Base-by-base conservation (phyloP, 2,797 vertebrate genomes). In the Steatocranus sp. region DNA sequence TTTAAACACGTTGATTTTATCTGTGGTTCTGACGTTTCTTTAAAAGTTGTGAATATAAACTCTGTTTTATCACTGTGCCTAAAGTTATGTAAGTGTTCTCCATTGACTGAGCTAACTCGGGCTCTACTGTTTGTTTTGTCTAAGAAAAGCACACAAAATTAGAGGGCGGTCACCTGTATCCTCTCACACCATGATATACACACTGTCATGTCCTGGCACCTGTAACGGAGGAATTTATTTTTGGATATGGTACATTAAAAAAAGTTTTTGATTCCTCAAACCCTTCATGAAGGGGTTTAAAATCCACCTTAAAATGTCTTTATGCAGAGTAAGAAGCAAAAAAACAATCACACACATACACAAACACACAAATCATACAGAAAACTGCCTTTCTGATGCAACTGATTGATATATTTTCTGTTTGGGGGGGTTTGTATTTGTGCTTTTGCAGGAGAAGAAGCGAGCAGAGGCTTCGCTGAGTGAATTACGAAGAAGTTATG, bases 401-500 rank as follows among this genome's bases (percentile, higher is more conserved):
- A 11, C 10, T 54, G 3, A 79, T 36, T 20, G 9, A n/a, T 30
- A 5, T 58, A 32, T 3, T 68, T 4, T 54, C 17, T 78, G 11
- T 51, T 17, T 51, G 30, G 7, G 23, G 34, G 4, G 34, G 3
- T 0, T 8, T 54, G 6, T 43, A 2, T 84, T 4, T 85, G 32
- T 82, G 32, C 86, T 61, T 78, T 78, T 95, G 8, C 48, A 99
- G 98, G 98, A 98, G 89, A 97, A 95, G 76, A 95, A 92, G 82
- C 96, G 92, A 95, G 92, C 97, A 11, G 97, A 99, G 80, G 94
- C 96, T 5, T 94, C 96, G 1, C 94, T 98, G 50, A 95, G 49
- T 89, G 97, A 97, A 23, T 86, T 98, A 81, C 97, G 95, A 82
- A 95, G 95, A 30, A 95, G 95, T 58, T 97, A 97, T 91, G 98